Percentiles rank a stretch among this genome's conserved stretches.
phyloP scores from a whole-genome alignment of 2,888 invertebrate genomes.

The Pyrrhopygopsis socrates region DNA sequence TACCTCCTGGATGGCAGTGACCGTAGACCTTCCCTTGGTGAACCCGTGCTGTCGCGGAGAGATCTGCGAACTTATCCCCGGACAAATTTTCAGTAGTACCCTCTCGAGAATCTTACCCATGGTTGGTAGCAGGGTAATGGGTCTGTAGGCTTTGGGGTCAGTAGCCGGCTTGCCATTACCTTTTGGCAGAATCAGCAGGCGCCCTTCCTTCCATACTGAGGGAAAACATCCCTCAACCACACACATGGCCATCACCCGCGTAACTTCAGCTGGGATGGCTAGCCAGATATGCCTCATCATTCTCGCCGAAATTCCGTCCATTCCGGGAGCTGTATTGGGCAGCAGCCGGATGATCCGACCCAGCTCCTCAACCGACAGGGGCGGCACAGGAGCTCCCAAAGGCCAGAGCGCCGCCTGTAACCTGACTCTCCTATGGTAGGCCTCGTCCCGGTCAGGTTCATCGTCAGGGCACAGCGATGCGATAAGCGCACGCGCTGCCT shows the following conservation, averaged over 20 bases:
- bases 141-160: constrained; percentile 85
- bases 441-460: constrained; percentile 41
- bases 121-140: constrained; percentile 85
- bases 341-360: constrained; percentile 68
- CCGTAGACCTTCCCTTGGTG: constrained; percentile 77
- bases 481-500: constrained; percentile 75
- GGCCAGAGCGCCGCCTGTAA: constrained; percentile 60
- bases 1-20: constrained; percentile 71
- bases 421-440: constrained; percentile 78
- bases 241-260: constrained; percentile 55
- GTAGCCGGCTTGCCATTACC: constrained; percentile 75
- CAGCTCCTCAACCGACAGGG: constrained; percentile 34
- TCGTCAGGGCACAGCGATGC: constrained; percentile 85
- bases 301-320: constrained; percentile 81
- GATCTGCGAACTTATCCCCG: not conserved
- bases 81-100: too few relatives aligned
- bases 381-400: constrained; percentile 23
- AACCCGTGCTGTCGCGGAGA: constrained; percentile 26
- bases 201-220: constrained; percentile 80
- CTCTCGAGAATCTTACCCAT: constrained; percentile 51
- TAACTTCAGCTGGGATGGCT: constrained; percentile 59
- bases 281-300: constrained; percentile 78
- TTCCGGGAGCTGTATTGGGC: constrained; percentile 85
- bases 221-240: constrained; percentile 83
- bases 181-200: constrained; percentile 81